These are phyloP conservation scores for Alca torda DNA, from an alignment of 2,797 vertebrate species.

Conservation along the genomic window DNA sequence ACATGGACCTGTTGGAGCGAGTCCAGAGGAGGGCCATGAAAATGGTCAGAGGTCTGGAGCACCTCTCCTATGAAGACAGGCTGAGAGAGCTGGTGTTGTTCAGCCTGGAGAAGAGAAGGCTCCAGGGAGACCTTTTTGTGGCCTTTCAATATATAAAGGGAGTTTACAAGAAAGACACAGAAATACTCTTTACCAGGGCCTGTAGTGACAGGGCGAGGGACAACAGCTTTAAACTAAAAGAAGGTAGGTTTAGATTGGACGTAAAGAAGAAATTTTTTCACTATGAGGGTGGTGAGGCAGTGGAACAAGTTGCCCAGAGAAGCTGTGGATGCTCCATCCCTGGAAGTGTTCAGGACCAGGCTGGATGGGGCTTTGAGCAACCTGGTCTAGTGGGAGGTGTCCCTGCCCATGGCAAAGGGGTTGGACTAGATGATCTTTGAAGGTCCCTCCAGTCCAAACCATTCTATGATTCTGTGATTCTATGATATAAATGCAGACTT, in stretches of 20 bases:
- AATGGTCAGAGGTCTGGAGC: neutral
- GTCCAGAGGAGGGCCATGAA: neutral
- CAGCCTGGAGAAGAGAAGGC: neutral
- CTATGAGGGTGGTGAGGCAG: rapidly evolving
- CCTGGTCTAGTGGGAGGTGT: neutral
- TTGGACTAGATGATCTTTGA: neutral
- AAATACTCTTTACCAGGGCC: neutral
- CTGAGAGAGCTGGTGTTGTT: neutral
- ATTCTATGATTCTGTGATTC: neutral
- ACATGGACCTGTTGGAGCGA: neutral
- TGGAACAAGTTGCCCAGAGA: neutral
- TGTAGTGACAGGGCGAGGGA: neutral
- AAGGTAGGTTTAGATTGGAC: neutral
- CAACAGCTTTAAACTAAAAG: neutral
- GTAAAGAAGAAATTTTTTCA: neutral
- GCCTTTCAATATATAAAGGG: neutral
- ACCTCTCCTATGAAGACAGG: neutral
- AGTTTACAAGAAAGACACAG: neutral
- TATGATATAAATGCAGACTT: neutral
- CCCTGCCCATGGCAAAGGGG: rapidly evolving
- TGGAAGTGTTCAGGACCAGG: neutral
- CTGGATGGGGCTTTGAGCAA: neutral
- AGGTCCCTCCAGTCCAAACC: neutral
- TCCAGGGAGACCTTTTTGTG: rapidly evolving
- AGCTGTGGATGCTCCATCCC: neutral